Evolutionary conservation across 1,140 invertebrate species (phyloP).

Genomic region (Cataglyphis hispanica): DNA sequence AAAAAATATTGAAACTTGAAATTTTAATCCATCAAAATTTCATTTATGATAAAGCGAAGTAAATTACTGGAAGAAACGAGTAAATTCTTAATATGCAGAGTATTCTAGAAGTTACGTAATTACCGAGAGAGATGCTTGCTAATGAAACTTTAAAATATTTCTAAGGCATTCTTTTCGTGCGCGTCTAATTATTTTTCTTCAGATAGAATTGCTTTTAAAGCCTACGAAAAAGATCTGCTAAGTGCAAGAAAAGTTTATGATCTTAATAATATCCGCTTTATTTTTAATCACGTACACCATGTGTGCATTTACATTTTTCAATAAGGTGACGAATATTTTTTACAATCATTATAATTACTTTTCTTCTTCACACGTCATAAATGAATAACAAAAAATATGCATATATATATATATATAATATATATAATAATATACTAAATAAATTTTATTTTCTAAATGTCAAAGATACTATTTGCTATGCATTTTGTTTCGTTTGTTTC

Average conservation of each 20-base stretch:
- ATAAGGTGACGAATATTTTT: conserved; percentile 13
- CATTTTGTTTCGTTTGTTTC: background rate
- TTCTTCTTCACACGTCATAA: background rate
- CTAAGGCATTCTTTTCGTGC: background rate
- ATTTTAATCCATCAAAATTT: background rate
- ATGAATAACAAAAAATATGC: background rate
- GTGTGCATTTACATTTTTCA: background rate
- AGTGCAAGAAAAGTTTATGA: conserved; percentile 43
- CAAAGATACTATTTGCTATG: background rate
- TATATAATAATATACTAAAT: background rate
- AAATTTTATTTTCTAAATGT: conserved; percentile 5
- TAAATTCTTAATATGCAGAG: background rate
- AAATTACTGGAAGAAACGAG: background rate
- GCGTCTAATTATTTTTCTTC: background rate
- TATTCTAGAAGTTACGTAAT: conserved; percentile 12
- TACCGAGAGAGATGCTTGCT: conserved; percentile 3
- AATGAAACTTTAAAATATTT: conserved; percentile 17
- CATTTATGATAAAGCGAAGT: background rate
- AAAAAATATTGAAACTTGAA: background rate
- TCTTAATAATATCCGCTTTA: conserved; percentile 16
- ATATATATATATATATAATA: background rate
- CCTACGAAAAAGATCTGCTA: background rate
- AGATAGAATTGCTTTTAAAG: conserved; percentile 2
- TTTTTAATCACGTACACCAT: background rate
- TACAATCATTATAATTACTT: conserved; percentile 27